A percentile compares a stretch with the other conserved stretches of the same genome.
Evolutionary conservation across 2,797 vertebrate species (phyloP).

Genomic region (Staurois parvus): DNA sequence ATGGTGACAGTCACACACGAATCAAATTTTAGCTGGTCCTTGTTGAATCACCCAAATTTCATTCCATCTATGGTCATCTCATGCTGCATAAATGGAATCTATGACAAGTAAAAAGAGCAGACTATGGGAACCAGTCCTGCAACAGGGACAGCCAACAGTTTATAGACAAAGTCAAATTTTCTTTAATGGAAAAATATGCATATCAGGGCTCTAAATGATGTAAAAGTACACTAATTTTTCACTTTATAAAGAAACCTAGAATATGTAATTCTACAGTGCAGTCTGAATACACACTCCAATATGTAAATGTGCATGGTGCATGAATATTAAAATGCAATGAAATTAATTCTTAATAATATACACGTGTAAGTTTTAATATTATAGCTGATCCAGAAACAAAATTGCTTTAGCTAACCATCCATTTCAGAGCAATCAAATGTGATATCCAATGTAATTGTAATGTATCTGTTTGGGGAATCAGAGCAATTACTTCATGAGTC

Average conservation of each 20-base stretch:
- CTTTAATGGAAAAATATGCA: not conserved
- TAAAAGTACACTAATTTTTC: not conserved
- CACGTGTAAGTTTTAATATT: slow-evolving; percentile 75
- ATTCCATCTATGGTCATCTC: no score
- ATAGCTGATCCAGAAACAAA: slow-evolving; percentile 70
- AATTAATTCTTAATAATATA: slow-evolving; percentile 72
- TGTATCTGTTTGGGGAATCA: slow-evolving; percentile 71
- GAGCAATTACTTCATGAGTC: slow-evolving; percentile 69
- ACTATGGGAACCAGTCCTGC: not conserved
- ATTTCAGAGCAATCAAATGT: slow-evolving; percentile 74
- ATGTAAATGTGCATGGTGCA: not conserved
- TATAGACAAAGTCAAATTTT: not conserved
- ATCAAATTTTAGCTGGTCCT: no score
- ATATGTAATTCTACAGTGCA: not conserved
- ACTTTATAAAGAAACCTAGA: not conserved
- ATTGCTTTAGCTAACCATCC: slow-evolving; percentile 79
- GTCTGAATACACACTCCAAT: not conserved
- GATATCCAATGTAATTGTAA: slow-evolving; percentile 72
- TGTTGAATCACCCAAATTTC: no score
- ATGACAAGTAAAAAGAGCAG: not conserved
- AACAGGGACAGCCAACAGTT: not conserved
- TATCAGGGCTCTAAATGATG: not conserved
- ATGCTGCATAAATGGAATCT: not conserved
- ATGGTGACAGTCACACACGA: no score
- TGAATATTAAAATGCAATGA: slow-evolving; percentile 61